Conservation (phyloP, 2,113 vertebrate genomes). For the Indicator indicator region DNA sequence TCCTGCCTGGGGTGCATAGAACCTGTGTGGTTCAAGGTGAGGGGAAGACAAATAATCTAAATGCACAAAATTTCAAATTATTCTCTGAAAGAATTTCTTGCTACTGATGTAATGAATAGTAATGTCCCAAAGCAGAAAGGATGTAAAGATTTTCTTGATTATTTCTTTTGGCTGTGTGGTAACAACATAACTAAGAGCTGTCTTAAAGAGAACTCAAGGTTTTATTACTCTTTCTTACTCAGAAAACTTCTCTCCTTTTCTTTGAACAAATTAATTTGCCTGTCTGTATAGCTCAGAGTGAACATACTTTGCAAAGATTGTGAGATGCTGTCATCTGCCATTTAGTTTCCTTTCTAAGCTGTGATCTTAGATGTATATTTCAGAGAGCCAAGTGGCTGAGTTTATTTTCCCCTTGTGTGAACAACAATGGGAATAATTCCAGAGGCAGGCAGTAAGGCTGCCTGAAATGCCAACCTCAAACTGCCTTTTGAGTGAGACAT, state of each 20-base stretch:
- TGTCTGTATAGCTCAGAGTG: conserved; percentile 1
- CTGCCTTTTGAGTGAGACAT: conserved; percentile 40
- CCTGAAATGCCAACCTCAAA: conserved; percentile 48
- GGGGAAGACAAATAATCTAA: background rate
- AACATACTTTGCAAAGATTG: conserved; percentile 12
- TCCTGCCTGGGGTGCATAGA: background rate
- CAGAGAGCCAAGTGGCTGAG: conserved; percentile 14
- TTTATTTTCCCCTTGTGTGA: conserved; percentile 61
- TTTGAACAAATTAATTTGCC: conserved; percentile 45
- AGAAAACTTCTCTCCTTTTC: background rate
- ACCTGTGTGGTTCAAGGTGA: background rate
- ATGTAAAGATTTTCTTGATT: background rate
- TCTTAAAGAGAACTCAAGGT: background rate
- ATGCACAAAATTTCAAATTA: background rate
- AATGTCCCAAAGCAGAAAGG: background rate
- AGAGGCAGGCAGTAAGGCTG: conserved; percentile 36
- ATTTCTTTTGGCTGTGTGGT: background rate
- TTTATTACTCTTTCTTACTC: background rate
- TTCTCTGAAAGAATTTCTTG: background rate
- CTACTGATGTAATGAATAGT: background rate
- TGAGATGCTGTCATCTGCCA: conserved; percentile 33
- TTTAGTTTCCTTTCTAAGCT: conserved; percentile 41
- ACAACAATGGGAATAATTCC: conserved; percentile 56
- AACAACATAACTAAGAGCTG: background rate
- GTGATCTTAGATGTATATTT: conserved; percentile 33